Evolutionary conservation across 2,113 vertebrate genomes (phyloP).

Genomic region (Chinchilla lanigera): DNA sequence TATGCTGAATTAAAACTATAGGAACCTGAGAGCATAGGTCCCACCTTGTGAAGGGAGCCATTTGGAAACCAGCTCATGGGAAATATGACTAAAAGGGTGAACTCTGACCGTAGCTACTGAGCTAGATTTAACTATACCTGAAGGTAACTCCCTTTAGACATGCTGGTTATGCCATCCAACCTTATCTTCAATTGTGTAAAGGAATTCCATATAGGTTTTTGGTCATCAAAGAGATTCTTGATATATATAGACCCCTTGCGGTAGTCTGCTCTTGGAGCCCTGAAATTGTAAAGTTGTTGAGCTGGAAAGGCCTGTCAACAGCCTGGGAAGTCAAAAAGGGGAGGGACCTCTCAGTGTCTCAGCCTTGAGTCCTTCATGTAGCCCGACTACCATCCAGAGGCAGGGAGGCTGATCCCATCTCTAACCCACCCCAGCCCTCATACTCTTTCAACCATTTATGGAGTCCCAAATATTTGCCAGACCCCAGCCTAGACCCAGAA

Average conservation of each 20-base stretch:
- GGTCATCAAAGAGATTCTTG: background rate
- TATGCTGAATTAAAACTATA: background rate
- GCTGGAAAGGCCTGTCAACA: background rate
- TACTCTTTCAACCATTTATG: background rate
- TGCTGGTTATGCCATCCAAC: background rate
- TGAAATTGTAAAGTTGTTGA: background rate
- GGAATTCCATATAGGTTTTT: background rate
- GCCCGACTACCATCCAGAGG: background rate
- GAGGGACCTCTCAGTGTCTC: background rate
- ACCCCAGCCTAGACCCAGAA: background rate
- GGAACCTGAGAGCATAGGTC: background rate
- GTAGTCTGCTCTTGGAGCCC: background rate
- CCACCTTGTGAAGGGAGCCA: background rate
- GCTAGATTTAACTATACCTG: background rate
- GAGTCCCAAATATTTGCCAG: background rate
- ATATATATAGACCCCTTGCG: background rate
- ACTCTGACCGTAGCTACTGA: background rate
- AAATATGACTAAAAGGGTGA: background rate
- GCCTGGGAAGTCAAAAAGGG: background rate
- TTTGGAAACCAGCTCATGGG: background rate
- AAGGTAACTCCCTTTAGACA: background rate
- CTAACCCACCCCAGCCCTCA: background rate
- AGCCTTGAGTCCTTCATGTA: background rate
- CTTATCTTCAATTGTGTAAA: background rate
- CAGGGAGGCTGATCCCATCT: background rate